Base-by-base conservation (phyloP, 2,888 invertebrate species). In the Caenorhabditis becei region DNA sequence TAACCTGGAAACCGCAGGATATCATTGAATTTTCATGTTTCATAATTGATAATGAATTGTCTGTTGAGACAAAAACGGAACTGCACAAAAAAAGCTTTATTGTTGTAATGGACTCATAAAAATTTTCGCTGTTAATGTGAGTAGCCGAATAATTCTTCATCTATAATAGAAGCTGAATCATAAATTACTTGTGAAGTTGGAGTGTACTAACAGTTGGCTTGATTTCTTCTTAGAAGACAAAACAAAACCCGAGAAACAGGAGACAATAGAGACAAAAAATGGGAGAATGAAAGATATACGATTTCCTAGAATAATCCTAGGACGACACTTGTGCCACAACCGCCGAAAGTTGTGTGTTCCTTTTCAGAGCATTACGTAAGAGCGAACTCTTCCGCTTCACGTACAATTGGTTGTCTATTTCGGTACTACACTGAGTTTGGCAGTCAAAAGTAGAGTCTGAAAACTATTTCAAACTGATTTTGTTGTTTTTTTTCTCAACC, bases 1-100 rank as follows among this genome's bases (percentile, higher is more conserved):
- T 14, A 82, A 86, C 54, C 51, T 80, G 11, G 83, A 83, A 58
- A 85, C 83, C 28, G 85, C 85, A 53, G 83, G 85, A 65, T 28
- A 61, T 56, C 47, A 47, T 16, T 47, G 2, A 14, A 41, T 59
- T 23, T 28, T 10, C 4, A 4, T 32, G 4, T 32, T 32, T 32
- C 10, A 14, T 41, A 10, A 10, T 16, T 41, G 10, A 7, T 41
- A 62, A n/a, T 65, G n/a, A 70, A 77, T 77, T 78, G 71, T 78
- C 71, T 69, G 44, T 54, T 54, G 24, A 58, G 69, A 74, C 80
- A 80, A 69, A 32, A 2, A n/a, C 5, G n/a, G 18, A 47, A 18
- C 16, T 14, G 41, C 41, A 41, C 10, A 35, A 35, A 35, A 71
- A 16, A 53, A 54, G 61, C 62, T 62, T 71, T 23, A 28, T 41